Evolutionary conservation across 2,888 invertebrate species (phyloP).

Genomic region (Caenorhabditis sp.): DNA sequence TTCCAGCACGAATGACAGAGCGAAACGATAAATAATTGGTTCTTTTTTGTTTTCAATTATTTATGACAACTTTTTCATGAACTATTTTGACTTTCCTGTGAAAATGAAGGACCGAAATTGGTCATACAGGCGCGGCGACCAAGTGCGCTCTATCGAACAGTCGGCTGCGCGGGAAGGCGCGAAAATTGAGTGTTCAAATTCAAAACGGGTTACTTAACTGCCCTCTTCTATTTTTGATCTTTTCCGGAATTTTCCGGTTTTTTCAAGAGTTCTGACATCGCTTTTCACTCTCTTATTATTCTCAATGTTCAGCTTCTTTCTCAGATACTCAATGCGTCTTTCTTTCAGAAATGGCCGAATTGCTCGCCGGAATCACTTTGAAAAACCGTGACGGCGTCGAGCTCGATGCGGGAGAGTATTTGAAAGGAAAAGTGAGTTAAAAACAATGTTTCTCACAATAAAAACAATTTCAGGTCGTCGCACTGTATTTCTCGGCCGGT

Average conservation of each 20-base stretch:
- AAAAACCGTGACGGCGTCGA: constrained; percentile 49
- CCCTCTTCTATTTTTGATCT: background rate
- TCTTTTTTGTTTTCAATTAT: background rate
- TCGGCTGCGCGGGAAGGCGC: too few species aligned
- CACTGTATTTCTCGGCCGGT: constrained; percentile 82
- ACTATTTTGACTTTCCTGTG: too few species aligned
- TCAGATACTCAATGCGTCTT: background rate
- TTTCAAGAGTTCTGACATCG: background rate
- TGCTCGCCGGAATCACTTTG: constrained; percentile 56
- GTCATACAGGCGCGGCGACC: too few species aligned
- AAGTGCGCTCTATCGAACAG: too few species aligned
- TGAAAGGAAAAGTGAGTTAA: constrained; percentile 73
- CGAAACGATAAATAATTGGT: background rate
- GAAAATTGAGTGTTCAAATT: background rate
- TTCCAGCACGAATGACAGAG: background rate
- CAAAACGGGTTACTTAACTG: too few species aligned
- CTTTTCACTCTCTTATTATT: too few species aligned
- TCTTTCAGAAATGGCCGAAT: constrained; percentile 54
- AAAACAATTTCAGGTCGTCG: constrained; percentile 77
- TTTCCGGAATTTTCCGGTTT: background rate
- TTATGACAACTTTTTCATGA: too few species aligned
- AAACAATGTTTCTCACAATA: background rate
- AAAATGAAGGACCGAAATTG: too few species aligned
- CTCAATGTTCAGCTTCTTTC: background rate
- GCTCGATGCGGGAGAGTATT: constrained; percentile 67